Evolutionary conservation across 2,888 invertebrate genomes (phyloP), one percentile per base, ranked within the genome.

Genomic region (Tetragonisca angustula): DNA sequence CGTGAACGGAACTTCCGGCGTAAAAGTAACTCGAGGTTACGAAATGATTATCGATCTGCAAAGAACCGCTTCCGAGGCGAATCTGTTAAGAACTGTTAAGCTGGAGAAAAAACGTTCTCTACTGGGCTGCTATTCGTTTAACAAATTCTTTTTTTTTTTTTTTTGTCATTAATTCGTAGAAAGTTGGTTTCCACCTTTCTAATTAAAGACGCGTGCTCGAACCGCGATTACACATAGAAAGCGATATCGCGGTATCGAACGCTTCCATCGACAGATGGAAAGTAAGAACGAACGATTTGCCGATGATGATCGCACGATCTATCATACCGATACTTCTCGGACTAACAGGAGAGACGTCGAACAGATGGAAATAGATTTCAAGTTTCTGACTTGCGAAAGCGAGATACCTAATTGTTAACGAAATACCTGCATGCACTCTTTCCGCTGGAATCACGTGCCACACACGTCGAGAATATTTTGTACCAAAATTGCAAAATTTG

Each of bases 101-200:
- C 54, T 69, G 32, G 50, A 74, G 78, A 70, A 88, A 76, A 76
- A 52, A 75, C 24, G 19, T 50, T 75, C 65, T 64, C 56, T 49
- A 49, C 15, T 75, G 27, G 61, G 64, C 49, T 81, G 70, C 54
- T 19, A 32, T 32, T 27, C 36, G 43, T 19, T 50, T 67, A 74
- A 73, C 56, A 62, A 72, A 74, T 74, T 71, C 61, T 32, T 32
- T 3, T 32, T 32, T 32, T 32, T 27, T 27, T 32, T 32, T 32
- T 49, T 68, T 76, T 11, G 72, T 65, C 79, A 77, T 81, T 86
- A 74, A 62, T 67, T 50, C 72, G 36, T 85, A 84, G 86, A 89
- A 89, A 89, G 87, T 32, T 69, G 72, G 64, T 81, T 86, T 83
- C 88, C 77, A 76, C 76, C 89, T 89, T 88, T 88, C 85, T 83